These are phyloP conservation scores for Leptoteleia sp. DNA, from an alignment of 1,140 invertebrate genomes.

Conservation along the genomic window DNA sequence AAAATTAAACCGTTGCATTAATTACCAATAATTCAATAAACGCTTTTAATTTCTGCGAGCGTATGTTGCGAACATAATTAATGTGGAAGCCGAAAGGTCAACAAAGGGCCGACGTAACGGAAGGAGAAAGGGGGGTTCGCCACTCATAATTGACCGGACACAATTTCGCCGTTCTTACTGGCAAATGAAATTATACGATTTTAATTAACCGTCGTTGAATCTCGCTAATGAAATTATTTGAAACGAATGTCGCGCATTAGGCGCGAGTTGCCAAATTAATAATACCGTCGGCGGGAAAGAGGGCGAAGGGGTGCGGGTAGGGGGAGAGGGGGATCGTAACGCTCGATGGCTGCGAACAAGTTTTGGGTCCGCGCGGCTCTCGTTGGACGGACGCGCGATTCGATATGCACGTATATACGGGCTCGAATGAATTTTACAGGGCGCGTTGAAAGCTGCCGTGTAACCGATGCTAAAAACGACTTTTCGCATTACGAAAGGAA, in stretches of 20 bases:
- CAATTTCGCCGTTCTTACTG: neutral
- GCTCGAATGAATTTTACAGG: slow-evolving; percentile 61
- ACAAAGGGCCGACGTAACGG: slow-evolving; percentile 3
- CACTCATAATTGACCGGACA: slow-evolving; percentile 6
- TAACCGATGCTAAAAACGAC: slow-evolving; percentile 64
- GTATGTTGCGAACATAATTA: neutral
- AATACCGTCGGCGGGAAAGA: too few relatives aligned
- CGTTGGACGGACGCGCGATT: slow-evolving; percentile 10
- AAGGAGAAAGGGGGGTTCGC: too few relatives aligned
- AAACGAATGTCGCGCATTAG: slow-evolving; percentile 5
- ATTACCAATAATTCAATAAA: slow-evolving; percentile 3
- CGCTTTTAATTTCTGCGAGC: neutral
- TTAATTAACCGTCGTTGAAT: slow-evolving; percentile 15
- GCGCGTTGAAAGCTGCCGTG: slow-evolving; percentile 44
- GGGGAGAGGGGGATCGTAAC: too few relatives aligned
- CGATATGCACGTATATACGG: slow-evolving; percentile 35
- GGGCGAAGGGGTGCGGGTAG: too few relatives aligned
- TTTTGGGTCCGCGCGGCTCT: neutral
- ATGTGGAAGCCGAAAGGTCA: slow-evolving; percentile 2
- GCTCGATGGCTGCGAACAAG: neutral
- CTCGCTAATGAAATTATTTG: slow-evolving; percentile 10
- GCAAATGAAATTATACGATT: slow-evolving; percentile 24
- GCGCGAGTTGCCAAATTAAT: slow-evolving; percentile 6
- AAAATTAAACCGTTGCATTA: neutral
- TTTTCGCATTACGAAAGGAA: slow-evolving; percentile 60